Evolutionary conservation across 2,888 invertebrate genomes (phyloP), one percentile per base, ranked within the genome.

Genomic region (Lasioglossum pauxillum): DNA sequence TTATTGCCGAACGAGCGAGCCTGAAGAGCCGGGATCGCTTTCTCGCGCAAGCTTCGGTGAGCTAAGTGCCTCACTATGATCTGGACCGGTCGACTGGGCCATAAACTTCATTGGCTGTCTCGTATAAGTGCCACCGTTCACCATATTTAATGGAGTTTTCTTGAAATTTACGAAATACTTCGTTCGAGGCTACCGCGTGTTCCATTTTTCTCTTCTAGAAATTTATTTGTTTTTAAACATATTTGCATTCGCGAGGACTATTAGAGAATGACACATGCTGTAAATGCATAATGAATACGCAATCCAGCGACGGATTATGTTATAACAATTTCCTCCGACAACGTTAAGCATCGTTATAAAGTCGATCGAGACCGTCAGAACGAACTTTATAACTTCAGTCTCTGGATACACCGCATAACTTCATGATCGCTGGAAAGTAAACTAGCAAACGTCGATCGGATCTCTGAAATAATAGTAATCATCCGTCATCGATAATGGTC

Each of bases 1-100:
- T 90, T 90, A 90, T 90, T 87, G 84, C 89, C 89, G 83, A 75
- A 57, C 81, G 85, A 83, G 67, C 85, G 85, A 81, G 82, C 89
- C 80, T 73, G 87, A 88, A 90, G 83, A 89, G 82, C 35, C 10
- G 53, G 86, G 84, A 76, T 81, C 89, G 90, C 90, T 90, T 90
- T 90, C 90, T 86, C 89, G 87, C 82, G 80, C 73, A 73, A 76
- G 78, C 80, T 87, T 69, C 80, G 84, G 49, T 80, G 75, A 80
- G 84, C 84, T 80, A 84, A 84, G 84, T 71, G 85, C 44, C 27
- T 84, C 79, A 46, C 79, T 80, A 74, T 80, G 84, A 84, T 57
- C 84, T 80, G 80, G 76, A 74, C 35, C 67, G 31, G 67, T 35
- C 8, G 19, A 35, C 31, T 1, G 19, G 8, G 19, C 16, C 67